Percentiles rank a stretch among this genome's conserved stretches.
Evolutionary conservation across 2,888 invertebrate species (phyloP).

Genomic region (Brachycybe producta): DNA sequence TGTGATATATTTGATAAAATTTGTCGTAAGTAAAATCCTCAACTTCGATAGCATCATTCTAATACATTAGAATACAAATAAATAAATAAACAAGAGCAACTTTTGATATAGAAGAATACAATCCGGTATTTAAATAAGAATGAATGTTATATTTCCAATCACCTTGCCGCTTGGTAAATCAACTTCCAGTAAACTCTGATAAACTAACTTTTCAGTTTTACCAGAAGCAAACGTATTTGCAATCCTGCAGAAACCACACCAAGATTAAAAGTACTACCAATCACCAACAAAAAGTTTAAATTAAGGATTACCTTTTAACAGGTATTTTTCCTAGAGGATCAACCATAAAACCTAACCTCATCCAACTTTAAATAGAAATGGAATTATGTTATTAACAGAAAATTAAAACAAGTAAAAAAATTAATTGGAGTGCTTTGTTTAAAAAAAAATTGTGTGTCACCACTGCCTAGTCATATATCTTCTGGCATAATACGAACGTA

Average conservation of each 20-base stretch:
- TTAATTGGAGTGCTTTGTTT: no score
- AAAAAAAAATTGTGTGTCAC: no score
- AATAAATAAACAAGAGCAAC: slow-evolving; percentile 8
- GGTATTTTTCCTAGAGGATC: slow-evolving; percentile 93
- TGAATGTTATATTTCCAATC: slow-evolving; percentile 28
- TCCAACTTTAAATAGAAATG: slow-evolving; percentile 66
- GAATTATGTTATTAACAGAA: slow-evolving; percentile 13
- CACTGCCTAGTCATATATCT: no score
- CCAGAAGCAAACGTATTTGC: slow-evolving; percentile 98
- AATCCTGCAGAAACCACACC: slow-evolving; percentile 43
- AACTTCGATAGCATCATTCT: slow-evolving; percentile 87
- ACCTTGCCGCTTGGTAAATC: slow-evolving; percentile 84
- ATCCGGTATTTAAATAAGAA: slow-evolving; percentile 7
- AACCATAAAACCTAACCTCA: slow-evolving; percentile 85
- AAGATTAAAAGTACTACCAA: no score
- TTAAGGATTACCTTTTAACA: slow-evolving; percentile 59
- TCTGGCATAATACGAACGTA: no score
- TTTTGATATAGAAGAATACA: not conserved
- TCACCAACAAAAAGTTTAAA: no score
- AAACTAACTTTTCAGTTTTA: slow-evolving; percentile 94
- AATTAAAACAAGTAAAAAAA: no score
- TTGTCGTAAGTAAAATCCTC: slow-evolving; percentile 95
- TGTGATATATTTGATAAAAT: slow-evolving; percentile 95
- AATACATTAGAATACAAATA: slow-evolving; percentile 29
- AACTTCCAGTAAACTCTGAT: slow-evolving; percentile 87